Evolutionary conservation across 1,140 invertebrate species (phyloP).

Genomic region (Dinoponera quadriceps): DNA sequence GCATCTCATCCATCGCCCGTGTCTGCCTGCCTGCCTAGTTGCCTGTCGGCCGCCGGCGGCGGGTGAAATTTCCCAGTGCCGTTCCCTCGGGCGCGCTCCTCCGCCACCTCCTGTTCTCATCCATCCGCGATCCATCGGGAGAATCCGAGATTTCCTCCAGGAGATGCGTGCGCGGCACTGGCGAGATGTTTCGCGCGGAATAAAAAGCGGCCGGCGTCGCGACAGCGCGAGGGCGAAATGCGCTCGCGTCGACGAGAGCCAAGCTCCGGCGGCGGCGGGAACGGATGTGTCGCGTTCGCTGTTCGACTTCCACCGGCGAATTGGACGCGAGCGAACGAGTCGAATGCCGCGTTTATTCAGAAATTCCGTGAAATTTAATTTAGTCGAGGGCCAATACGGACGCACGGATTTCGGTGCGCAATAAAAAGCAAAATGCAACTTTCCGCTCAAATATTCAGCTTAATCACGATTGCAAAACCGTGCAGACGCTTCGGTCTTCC

Average conservation of each 20-base stretch:
- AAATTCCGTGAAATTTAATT: not conserved
- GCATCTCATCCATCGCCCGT: conserved; percentile 76
- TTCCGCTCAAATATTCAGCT: too few relatives aligned
- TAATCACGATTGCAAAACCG: too few relatives aligned
- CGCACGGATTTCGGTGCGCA: too few relatives aligned
- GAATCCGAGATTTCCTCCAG: conserved; percentile 65
- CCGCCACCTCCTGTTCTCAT: conserved; percentile 22
- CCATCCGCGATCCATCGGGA: conserved; percentile 17
- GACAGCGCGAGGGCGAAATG: not conserved
- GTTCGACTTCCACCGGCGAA: not conserved
- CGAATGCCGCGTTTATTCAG: conserved; percentile 3
- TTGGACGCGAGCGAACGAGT: conserved; percentile 1
- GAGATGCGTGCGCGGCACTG: conserved; percentile 27
- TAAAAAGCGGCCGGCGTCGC: conserved; percentile 16
- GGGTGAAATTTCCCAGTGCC: conserved; percentile 70
- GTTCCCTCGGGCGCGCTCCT: conserved; percentile 29
- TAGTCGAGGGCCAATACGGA: too few relatives aligned
- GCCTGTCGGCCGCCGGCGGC: conserved; percentile 50
- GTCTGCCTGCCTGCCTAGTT: conserved; percentile 43
- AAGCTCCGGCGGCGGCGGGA: not conserved
- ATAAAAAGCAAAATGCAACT: too few relatives aligned
- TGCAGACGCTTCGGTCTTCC: too few relatives aligned
- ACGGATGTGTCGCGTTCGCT: not conserved
- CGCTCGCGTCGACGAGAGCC: not conserved
- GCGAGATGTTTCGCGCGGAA: conserved; percentile 6